Percentiles rank a stretch among this genome's conserved stretches.
These are phyloP conservation scores for Peromyscus polionotus DNA, from an alignment of 2,113 vertebrate species.

Conservation along the genomic window DNA sequence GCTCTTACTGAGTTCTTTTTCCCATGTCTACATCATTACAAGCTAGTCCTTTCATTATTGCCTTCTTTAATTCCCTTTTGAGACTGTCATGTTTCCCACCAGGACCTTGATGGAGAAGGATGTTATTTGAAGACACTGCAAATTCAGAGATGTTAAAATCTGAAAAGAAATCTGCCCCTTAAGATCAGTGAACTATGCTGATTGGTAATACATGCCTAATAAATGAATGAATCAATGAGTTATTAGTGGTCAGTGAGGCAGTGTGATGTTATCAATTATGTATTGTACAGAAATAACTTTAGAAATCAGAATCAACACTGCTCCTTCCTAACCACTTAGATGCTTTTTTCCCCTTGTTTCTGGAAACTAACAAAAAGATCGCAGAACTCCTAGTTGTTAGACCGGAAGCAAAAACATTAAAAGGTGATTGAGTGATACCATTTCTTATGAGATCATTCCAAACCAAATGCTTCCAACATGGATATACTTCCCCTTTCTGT, in stretches of 20 bases:
- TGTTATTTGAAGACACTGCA: conserved; percentile 20
- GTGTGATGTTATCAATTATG: neutral
- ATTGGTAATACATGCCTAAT: neutral
- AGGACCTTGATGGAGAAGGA: conserved; percentile 9
- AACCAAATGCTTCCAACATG: neutral
- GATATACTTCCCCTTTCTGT: neutral
- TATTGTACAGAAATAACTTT: conserved; percentile 11
- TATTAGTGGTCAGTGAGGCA: neutral
- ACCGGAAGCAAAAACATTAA: neutral
- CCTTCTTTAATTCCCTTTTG: neutral
- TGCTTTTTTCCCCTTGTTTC: neutral
- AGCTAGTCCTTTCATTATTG: conserved; percentile 17
- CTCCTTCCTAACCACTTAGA: conserved; percentile 7
- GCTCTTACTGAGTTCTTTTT: neutral
- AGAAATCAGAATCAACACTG: conserved; percentile 38
- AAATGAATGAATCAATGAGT: conserved; percentile 29
- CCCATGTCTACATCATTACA: neutral
- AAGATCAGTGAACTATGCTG: neutral
- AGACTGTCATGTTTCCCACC: neutral
- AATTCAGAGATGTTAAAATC: conserved; percentile 55
- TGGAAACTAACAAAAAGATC: neutral
- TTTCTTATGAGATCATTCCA: conserved; percentile 31
- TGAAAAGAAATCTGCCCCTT: neutral
- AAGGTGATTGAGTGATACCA: conserved; percentile 13
- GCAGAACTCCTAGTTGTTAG: neutral